Evolutionary conservation across 2,888 invertebrate genomes (phyloP).

Genomic region (Aphelenchoides bicaudatus): DNA sequence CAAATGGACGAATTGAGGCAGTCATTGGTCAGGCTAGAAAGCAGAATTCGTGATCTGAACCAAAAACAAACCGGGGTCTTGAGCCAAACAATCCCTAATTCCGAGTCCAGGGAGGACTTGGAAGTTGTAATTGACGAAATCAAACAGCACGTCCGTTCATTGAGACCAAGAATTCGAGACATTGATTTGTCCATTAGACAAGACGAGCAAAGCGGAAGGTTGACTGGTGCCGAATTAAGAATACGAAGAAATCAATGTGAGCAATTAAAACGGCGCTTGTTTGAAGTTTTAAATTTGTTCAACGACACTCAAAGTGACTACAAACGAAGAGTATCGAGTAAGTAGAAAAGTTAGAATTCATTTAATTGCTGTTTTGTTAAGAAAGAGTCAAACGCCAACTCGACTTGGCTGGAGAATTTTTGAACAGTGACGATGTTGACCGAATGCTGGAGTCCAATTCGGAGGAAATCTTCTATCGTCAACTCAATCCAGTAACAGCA

Average conservation of each 20-base stretch:
- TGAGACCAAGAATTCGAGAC: conserved; percentile 31
- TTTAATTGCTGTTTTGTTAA: conserved; percentile 23
- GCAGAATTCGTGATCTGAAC: conserved; percentile 27
- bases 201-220: conserved; percentile 26
- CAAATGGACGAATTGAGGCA: conserved; percentile 34
- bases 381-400: conserved; percentile 55
- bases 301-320: conserved; percentile 54
- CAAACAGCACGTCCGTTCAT: conserved; percentile 25
- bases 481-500: conserved; percentile 50
- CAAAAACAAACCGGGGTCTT: conserved; percentile 31
- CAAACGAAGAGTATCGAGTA: conserved; percentile 52
- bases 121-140: conserved; percentile 49
- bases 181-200: conserved; percentile 28
- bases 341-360: conserved; percentile 12
- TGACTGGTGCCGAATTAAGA: conserved; percentile 33
- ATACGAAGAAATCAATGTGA: conserved; percentile 54
- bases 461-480: conserved; percentile 51
- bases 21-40: conserved; percentile 32
- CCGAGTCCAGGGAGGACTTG: conserved; percentile 43
- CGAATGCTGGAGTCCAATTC: conserved; percentile 49
- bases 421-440: conserved; percentile 47
- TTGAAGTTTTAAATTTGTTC: conserved; percentile 46
- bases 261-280: conserved; percentile 42
- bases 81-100: conserved; percentile 28
- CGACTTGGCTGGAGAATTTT: conserved; percentile 48